Evolutionary conservation across 2,113 vertebrate species (phyloP), one percentile per base, ranked within the genome.

Genomic region (Hiodon alosoides): DNA sequence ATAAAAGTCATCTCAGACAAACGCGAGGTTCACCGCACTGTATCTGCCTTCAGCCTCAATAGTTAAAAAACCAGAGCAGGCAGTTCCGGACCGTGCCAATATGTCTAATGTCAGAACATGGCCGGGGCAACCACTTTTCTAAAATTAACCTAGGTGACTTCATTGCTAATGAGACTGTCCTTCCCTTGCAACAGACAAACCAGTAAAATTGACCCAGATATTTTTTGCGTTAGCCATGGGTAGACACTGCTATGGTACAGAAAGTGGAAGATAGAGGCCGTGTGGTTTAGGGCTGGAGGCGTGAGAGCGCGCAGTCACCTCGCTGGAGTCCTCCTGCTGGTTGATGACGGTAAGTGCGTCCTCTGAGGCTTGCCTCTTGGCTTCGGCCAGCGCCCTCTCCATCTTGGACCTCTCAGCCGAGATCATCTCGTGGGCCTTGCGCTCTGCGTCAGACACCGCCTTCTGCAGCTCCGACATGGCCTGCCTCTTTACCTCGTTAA

Each of bases 391-490:
- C 0, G 97, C 97, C 57, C 95, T 85, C 86, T 98, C 96, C 97
- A 98, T 99, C 88, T 98, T 99, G 74, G 95, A 95, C 0, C 97
- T 88, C 85, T 99, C 97, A 0, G 93, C 93, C 0, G 92, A 95
- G 88, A 99, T 98, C 92, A 98, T 93, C 87, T 98, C 96, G 0
- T 96, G 97, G 68, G 97, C 97, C 83, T 98, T 98, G 69, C 95
- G 91, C 86, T 99, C 97, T 0, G 97, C 96, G 0, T 99, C 97
- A 0, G 94, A 94, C 85, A 99, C 97, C 0, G 97, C 97, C 80
- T 97, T 98, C 90, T 99, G 97, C 81, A 98, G 93, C 91, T 99
- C 97, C 0, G 95, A 95, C 96, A 98, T 94, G 0, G 97, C 97
- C 91, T 99, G 97, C 0, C 96, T 93, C 89, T 98, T 99, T 79